Base-by-base conservation (phyloP, 2,113 vertebrate genomes). In the Neogobius melanostomus region DNA sequence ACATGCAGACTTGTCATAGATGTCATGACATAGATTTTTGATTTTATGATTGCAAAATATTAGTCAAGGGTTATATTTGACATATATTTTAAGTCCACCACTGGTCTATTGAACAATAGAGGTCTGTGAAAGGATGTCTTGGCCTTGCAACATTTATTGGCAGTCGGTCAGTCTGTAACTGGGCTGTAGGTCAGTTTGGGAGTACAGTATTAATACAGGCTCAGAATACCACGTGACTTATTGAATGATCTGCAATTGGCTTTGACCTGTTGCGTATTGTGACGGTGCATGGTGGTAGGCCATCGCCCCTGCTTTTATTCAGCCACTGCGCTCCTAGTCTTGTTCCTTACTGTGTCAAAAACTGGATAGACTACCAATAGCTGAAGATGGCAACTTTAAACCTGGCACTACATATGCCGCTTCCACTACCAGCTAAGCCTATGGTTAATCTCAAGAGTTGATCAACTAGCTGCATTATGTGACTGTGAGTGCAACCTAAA, bases 201-300 rank as follows among this genome's bases (percentile, higher is more conserved):
- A 80, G 77, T 85, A 82, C 48, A 15, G 85, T 90, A 89, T 90
- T 88, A 90, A 91, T 91, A 87, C 69, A 48, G 88, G 52, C 54
- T 56, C 71, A 82, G 67, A 47, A 6, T 56, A 79, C 85, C 88
- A 93, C 90, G 82, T 92, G 90, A 72, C 49, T 73, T 65, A 8
- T 60, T 73, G n/a, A 86, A 85, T 87, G 77, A 86, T 85, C 87
- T 71, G 78, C 90, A 82, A 92, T 93, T 94, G 93, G 92, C 86
- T 86, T 85, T 43, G 68, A 74, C 61, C 52, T 66, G 65, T 85
- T 82, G 82, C 83, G 85, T 90, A 84, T 82, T 85, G 64, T 92
- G 91, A 93, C 84, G 80, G 60, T 59, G 79, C 83, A 43, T 53
- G 72, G 75, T 51, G 71, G 66, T 46, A 88, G 85, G 88, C 88